Conservation (phyloP, 2,113 vertebrate species). For the Galbula dea region DNA sequence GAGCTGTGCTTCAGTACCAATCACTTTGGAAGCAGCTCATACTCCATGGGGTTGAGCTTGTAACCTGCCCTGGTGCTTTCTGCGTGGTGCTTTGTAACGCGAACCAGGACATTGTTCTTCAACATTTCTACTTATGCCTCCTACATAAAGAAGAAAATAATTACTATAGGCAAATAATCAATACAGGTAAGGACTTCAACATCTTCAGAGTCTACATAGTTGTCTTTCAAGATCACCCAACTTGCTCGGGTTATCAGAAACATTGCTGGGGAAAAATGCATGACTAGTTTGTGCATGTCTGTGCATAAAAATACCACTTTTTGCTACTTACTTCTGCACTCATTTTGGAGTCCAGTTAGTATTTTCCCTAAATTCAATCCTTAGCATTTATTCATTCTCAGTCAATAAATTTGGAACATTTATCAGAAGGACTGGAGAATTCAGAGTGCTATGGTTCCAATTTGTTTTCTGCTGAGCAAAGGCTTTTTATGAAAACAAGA, state of each 20-base stretch:
- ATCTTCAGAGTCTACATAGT: not conserved
- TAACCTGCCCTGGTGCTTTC: no score
- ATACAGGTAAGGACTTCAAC: not conserved
- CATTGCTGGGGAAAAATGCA: not conserved
- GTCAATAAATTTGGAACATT: conserved; percentile 4
- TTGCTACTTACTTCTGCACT: not conserved
- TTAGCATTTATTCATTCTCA: not conserved
- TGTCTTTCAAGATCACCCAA: not conserved
- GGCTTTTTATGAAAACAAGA: not conserved
- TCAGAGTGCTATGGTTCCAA: not conserved
- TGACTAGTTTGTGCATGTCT: no score
- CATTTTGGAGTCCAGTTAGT: not conserved
- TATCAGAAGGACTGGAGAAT: not conserved
- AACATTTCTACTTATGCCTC: not conserved
- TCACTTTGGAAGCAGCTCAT: no score
- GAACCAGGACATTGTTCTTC: not conserved
- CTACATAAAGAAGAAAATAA: not conserved
- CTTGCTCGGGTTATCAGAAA: not conserved
- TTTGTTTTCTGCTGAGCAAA: conserved; percentile 20
- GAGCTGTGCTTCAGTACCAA: no score
- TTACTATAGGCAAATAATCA: not conserved
- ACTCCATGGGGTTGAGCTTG: no score
- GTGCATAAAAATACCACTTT: not conserved
- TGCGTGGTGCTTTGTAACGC: no score
- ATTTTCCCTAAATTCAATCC: not conserved